Base-by-base conservation (phyloP, 2,888 invertebrate species). In the Hecatera dysodea region DNA sequence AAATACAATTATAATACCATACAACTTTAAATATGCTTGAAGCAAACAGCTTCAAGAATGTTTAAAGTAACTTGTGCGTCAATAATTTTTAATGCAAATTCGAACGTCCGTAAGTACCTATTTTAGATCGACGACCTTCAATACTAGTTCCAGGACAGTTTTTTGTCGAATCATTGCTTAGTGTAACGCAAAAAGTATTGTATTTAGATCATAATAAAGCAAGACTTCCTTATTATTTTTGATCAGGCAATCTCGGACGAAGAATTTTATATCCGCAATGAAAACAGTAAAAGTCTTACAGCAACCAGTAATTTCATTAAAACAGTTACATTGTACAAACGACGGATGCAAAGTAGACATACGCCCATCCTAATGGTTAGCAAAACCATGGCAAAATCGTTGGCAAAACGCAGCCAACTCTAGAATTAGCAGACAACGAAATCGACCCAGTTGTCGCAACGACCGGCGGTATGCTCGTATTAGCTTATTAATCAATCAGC, bases 401-500 rank as follows among this genome's bases (percentile, higher is more conserved):
- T 57, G 68, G 76, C 64, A 69, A 86, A 83, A 75, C 66, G 74
- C 84, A 79, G 80, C 77, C 84, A 87, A 81, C 87, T 71, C 76
- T 86, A 80, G 84, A 73, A 91, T 90, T 91, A 90, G 77, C 77
- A 78, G 82, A 83, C 82, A 87, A 86, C 81, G 89, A 91, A 90
- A 90, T 87, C 88, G 91, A 89, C 90, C 91, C 75, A 88, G 87
- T 89, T 93, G 84, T 75, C 78, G 86, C 88, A 91, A 91, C 83
- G 73, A 82, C 81, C 79, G 84, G 78, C 83, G 72, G 66, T 80
- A 78, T 83, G 83, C 85, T 80, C 82, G 80, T 77, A 83, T 84
- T 68, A 81, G 85, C 86, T 91, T 90, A 90, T 93, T 90, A 91
- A 92, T 91, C 91, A 91, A 92, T 90, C 88, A 84, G 72, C 78